A percentile compares a stretch with the other conserved stretches of the same genome.
These are phyloP conservation scores for Tragelaphus imberbis DNA, from an alignment of 2,113 vertebrate species.

Conservation along the genomic window DNA sequence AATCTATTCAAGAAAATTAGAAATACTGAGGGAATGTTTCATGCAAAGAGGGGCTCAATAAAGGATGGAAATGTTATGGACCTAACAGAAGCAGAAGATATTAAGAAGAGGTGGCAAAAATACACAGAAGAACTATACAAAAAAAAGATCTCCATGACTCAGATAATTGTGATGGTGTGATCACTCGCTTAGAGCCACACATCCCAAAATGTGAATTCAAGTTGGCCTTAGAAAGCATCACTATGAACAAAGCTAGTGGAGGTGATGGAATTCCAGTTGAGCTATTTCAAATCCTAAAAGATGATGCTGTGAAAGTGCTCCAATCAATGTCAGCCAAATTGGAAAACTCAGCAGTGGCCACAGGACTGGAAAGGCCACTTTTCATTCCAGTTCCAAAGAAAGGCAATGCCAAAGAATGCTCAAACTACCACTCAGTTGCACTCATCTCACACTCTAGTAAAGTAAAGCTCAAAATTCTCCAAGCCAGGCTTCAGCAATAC, in stretches of 20 bases:
- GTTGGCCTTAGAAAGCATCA: neutral
- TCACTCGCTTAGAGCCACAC: neutral
- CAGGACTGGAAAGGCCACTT: neutral
- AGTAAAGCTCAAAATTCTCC: neutral
- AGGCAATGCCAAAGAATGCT: neutral
- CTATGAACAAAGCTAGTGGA: neutral
- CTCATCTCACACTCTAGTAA: neutral
- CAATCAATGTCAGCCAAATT: neutral
- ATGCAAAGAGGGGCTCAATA: neutral
- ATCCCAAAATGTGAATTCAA: neutral
- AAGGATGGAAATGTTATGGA: neutral
- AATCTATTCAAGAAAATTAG: neutral
- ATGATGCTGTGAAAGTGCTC: neutral
- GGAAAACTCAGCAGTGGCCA: neutral
- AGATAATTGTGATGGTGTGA: neutral
- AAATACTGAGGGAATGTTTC: neutral
- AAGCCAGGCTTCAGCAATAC: neutral
- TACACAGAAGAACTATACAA: neutral
- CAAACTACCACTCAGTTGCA: neutral
- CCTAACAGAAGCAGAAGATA: neutral
- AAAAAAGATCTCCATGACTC: neutral
- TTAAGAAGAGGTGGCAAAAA: neutral
- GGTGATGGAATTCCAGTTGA: neutral
- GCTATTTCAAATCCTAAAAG: neutral
- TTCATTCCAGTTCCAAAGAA: neutral